phyloP scores from a whole-genome alignment of 2,113 vertebrate species.

The Eptesicus fuscus region DNA sequence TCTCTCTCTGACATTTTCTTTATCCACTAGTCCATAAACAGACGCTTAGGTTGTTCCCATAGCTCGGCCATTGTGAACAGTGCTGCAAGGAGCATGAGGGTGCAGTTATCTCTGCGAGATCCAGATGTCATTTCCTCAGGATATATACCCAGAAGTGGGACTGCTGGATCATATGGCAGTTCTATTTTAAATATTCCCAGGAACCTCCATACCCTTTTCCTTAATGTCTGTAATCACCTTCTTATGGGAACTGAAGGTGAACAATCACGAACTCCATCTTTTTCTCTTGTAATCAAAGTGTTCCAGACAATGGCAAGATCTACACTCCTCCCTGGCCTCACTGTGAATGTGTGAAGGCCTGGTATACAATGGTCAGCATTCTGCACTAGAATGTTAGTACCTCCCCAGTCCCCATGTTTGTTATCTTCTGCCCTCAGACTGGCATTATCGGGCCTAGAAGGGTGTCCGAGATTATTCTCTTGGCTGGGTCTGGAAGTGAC shows the following conservation, averaged over 20 bases:
- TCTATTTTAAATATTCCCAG: background rate
- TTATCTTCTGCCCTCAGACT: background rate
- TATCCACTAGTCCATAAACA: background rate
- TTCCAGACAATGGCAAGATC: background rate
- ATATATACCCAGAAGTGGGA: background rate
- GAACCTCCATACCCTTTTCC: background rate
- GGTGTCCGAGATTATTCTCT: background rate
- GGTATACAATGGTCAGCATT: fast-evolving
- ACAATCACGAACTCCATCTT: background rate
- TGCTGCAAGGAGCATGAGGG: background rate
- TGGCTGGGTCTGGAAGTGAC: background rate
- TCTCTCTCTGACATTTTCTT: background rate
- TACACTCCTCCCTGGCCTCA: background rate
- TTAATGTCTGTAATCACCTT: background rate
- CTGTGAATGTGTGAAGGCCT: background rate
- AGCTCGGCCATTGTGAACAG: background rate
- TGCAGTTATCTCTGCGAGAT: background rate
- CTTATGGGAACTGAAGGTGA: background rate
- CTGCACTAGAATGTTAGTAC: fast-evolving
- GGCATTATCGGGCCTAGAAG: background rate
- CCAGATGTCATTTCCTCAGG: background rate
- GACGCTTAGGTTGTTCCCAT: background rate
- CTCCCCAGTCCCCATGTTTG: fast-evolving
- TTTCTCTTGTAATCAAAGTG: background rate
- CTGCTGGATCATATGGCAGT: background rate